Base-by-base conservation (phyloP, 2,113 vertebrate species). In the Prunella himalayana region DNA sequence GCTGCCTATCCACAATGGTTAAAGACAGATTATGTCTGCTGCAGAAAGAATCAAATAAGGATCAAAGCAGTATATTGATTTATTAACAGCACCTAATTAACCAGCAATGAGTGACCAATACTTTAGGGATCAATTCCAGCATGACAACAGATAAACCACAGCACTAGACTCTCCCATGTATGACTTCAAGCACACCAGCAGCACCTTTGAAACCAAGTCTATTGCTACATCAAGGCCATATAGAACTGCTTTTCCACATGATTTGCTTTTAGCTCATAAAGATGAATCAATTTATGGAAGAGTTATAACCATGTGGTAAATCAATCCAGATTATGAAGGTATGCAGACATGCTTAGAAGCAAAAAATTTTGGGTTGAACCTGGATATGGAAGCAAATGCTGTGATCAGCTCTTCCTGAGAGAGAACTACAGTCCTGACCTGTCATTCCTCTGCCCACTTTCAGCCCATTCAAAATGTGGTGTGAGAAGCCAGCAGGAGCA, bases 1-100 rank as follows among this genome's bases (percentile, higher is more conserved):
- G 30, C 49, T 49, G 57, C 50, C 49, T 45, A 10, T 30, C 47
- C 31, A 37, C 18, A 49, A 2, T 7, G n/a, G 42, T 64, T 66
- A 30, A 53, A 66, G 42, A 50, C 8, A 70, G 64, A 51, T 54
- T 69, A 30, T 13, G 35, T 45, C 54, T 81, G 42, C 68, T 86
- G 72, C 68, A 68, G 39, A 49, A 56, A 90, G n/a, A 86, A 54
- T 2, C 68, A 70, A 66, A 83, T n/a, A 35, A 41, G 54, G 60
- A 92, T 90, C 77, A 69, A 90, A 86, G n/a, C 15, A 91, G 17
- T 20, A 56, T 41, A 91, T 57, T 86, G 91, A 77, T 94, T 92
- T 94, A 88, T 92, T 88, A 88, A 73, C 83, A 73, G 37, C 33
- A 81, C 35, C 76, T 83, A 83, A 88, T 81, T 88, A 94, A 71